Percentiles rank a stretch among this genome's conserved stretches.
Evolutionary conservation across 1,140 invertebrate genomes (phyloP).

Genomic region (Drosophila erecta): DNA sequence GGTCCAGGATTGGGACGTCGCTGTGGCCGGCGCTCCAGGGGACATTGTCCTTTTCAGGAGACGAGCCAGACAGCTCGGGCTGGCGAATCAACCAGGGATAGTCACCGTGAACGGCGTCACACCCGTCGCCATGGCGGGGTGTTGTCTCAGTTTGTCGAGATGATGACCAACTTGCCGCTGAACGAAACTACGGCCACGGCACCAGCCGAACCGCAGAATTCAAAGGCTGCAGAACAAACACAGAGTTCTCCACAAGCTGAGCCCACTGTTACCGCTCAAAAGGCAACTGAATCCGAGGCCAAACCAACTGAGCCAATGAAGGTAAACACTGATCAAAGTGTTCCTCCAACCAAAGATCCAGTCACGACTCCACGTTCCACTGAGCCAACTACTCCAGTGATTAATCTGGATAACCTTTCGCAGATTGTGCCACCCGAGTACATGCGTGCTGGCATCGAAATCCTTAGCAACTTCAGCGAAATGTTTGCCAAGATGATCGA

Average conservation of each 20-base stretch:
- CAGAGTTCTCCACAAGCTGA: slow-evolving; percentile 8
- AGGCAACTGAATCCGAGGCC: slow-evolving; percentile 10
- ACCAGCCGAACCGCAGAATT: slow-evolving; percentile 10
- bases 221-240: slow-evolving; percentile 15
- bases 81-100: slow-evolving; percentile 26
- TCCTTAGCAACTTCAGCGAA: slow-evolving; percentile 79
- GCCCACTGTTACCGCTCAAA: slow-evolving; percentile 13
- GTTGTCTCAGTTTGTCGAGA: slow-evolving; percentile 70
- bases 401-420: slow-evolving; percentile 59
- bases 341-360: slow-evolving; percentile 28
- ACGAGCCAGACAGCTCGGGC: slow-evolving; percentile 16
- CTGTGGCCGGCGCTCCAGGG: slow-evolving; percentile 43
- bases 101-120: slow-evolving; percentile 61
- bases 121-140: slow-evolving; percentile 59
- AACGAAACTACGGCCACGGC: slow-evolving; percentile 31
- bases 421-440: slow-evolving; percentile 76
- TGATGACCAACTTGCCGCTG: slow-evolving; percentile 78
- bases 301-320: slow-evolving; percentile 17
- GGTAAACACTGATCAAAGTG: neutral
- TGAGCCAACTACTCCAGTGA: slow-evolving; percentile 54
- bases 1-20: slow-evolving; percentile 43
- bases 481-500: slow-evolving; percentile 83
- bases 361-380: slow-evolving; percentile 37
- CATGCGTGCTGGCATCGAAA: slow-evolving; percentile 76
- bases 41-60: slow-evolving; percentile 59